Evolutionary conservation across 2,113 vertebrate species (phyloP), one percentile per base, ranked within the genome.

Genomic region (Bos javanicus): DNA sequence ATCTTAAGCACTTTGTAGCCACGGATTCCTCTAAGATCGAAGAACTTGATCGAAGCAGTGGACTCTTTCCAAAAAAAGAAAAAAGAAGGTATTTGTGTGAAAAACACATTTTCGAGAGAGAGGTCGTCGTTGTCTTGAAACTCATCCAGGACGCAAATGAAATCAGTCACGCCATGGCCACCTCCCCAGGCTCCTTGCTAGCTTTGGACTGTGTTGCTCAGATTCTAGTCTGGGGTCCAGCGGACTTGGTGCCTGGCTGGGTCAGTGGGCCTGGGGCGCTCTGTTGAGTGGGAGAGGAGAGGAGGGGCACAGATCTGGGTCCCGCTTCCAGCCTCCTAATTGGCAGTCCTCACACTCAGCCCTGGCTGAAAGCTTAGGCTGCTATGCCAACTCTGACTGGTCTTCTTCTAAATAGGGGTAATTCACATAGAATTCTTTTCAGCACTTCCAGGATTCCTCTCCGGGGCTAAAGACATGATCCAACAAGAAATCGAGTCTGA

Each of bases 361-460:
- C 57, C 64, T 84, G 62, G 94, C 50, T 80, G 52, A 64, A 46
- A 64, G 87, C 52, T 90, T 8, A 14, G 33, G 57, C 60, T 16
- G 33, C 36, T 90, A 19, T 56, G 81, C 84, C 94, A 92, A 28
- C 57, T 87, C 25, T 21, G n/a, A 92, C 46, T 74, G 59, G 64
- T 95, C 76, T 91, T 92, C 71, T 94, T n/a, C 90, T 84, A 60
- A 85, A 57, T 26, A 28, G 59, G 57, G 26, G 60, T 82, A 96
- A 94, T 84, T 93, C 93, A 91, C 16, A 59, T 25, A 71, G 12
- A 62, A 90, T 76, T 88, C 84, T 94, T 92, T 81, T 90, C 92
- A 94, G 59, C 28, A 64, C 91, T 94, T 43, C 57, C 46, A 88
- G 54, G 43, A 82, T 39, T 87, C 17, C 57, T 88, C 76, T 94